phyloP scores from a whole-genome alignment of 2,797 vertebrate genomes.

The Chelon labrosus region DNA sequence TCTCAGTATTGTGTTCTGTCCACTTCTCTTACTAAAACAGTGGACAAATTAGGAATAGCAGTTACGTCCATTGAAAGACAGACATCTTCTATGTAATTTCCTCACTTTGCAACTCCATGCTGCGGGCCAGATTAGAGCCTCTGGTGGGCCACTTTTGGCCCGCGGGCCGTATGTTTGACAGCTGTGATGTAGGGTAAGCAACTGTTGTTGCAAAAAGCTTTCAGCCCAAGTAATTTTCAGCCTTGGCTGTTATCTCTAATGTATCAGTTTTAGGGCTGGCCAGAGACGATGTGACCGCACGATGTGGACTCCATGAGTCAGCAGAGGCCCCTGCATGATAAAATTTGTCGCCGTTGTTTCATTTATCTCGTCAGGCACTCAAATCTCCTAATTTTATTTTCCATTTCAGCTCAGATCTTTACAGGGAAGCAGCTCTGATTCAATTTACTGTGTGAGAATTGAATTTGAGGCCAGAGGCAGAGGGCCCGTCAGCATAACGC shows the following conservation, averaged over 20 bases:
- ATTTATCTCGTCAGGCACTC: constrained; percentile 41
- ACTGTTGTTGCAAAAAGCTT: not conserved
- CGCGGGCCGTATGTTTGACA: no score
- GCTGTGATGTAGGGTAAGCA: no score
- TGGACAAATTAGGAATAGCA: no score
- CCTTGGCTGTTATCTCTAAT: not conserved
- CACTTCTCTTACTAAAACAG: no score
- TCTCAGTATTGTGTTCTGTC: no score
- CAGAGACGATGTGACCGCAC: constrained; percentile 29
- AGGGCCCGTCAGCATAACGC: constrained; percentile 25
- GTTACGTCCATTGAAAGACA: no score
- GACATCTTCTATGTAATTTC: no score
- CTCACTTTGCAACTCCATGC: no score
- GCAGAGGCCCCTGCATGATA: constrained; percentile 34
- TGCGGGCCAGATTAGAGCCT: no score
- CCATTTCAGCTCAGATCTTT: constrained; percentile 58
- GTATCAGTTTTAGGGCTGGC: not conserved
- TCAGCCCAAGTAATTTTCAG: not conserved
- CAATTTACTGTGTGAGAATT: constrained; percentile 64
- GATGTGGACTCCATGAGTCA: constrained; percentile 40
- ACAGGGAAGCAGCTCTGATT: constrained; percentile 60
- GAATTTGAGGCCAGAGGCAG: constrained; percentile 61
- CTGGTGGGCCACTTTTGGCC: no score
- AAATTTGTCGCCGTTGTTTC: constrained; percentile 27
- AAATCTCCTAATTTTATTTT: constrained; percentile 67